phyloP scores from a whole-genome alignment of 2,797 vertebrate genomes.

The Arrhamphus sclerolepis region DNA sequence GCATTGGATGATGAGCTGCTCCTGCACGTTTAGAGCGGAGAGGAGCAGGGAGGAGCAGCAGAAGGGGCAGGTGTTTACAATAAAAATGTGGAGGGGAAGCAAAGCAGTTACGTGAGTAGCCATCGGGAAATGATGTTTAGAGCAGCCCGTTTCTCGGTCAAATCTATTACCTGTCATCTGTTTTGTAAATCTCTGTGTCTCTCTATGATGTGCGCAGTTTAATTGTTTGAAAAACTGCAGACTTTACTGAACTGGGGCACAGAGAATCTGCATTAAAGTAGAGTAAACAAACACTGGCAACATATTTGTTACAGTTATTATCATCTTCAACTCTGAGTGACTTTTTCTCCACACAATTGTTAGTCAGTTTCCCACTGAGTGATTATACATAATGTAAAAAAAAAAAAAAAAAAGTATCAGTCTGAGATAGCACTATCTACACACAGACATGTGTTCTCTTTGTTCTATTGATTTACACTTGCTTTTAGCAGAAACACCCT shows the following conservation, averaged over 20 bases:
- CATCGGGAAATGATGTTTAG: slow-evolving; percentile 55
- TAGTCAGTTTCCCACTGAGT: slow-evolving; percentile 45
- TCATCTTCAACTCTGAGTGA: slow-evolving; percentile 49
- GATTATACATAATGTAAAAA: slow-evolving; percentile 43
- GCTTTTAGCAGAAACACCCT: slow-evolving; percentile 4
- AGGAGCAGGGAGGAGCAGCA: slow-evolving; percentile 1
- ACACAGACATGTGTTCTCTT: slow-evolving; percentile 27
- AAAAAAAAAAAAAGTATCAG: slow-evolving; percentile 9
- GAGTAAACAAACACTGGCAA: slow-evolving; percentile 45
- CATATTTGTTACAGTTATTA: slow-evolving; percentile 56
- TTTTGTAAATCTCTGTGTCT: slow-evolving; percentile 35
- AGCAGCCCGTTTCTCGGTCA: slow-evolving; percentile 26
- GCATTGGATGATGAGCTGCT: slow-evolving; percentile 33
- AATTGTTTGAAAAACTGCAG: slow-evolving; percentile 45
- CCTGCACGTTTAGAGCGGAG: slow-evolving; percentile 19
- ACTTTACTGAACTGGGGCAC: slow-evolving; percentile 42
- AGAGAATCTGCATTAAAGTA: slow-evolving; percentile 46
- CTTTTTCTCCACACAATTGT: slow-evolving; percentile 36
- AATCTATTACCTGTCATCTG: slow-evolving; percentile 37
- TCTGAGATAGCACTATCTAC: slow-evolving; percentile 8
- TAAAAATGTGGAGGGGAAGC: slow-evolving; percentile 40
- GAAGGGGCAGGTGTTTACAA: slow-evolving; percentile 51
- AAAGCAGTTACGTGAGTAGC: slow-evolving; percentile 23
- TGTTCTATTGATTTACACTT: slow-evolving; percentile 32
- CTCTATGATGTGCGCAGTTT: slow-evolving; percentile 29